Percentiles rank a stretch among this genome's conserved stretches.
These are phyloP conservation scores for Raja brachyura DNA, from an alignment of 2,113 vertebrate species.

Conservation along the genomic window DNA sequence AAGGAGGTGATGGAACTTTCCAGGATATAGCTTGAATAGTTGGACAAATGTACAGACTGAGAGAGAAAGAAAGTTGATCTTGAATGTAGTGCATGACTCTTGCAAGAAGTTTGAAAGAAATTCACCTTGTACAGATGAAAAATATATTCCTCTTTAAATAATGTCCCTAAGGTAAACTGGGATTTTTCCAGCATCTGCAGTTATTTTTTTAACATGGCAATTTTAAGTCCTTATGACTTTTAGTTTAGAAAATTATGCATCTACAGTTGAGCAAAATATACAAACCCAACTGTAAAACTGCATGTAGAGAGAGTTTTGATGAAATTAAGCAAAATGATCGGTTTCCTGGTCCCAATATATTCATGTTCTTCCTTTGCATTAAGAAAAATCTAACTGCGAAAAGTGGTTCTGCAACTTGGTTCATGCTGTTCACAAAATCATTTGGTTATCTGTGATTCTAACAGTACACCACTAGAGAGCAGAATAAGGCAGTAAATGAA, in stretches of 20 bases:
- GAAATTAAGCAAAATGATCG: background rate
- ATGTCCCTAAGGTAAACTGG: background rate
- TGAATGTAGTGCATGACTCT: background rate
- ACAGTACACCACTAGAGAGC: background rate
- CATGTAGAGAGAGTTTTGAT: background rate
- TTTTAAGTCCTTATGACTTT: background rate
- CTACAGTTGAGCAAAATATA: background rate
- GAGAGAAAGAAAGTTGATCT: background rate
- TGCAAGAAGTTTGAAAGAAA: too few relatives aligned
- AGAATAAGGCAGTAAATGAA: conserved; percentile 8
- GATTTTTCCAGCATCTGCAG: background rate
- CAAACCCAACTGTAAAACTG: background rate
- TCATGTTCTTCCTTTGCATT: background rate
- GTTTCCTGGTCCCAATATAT: background rate
- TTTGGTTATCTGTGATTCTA: too few relatives aligned
- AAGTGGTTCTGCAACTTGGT: background rate
- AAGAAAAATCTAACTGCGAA: background rate
- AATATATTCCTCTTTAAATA: background rate
- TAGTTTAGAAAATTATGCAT: background rate
- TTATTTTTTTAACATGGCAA: too few relatives aligned
- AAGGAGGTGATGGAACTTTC: background rate
- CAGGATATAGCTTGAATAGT: background rate
- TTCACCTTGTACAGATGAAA: too few relatives aligned
- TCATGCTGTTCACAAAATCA: background rate
- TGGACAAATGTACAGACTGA: too few relatives aligned